These are phyloP conservation scores for Rotaria socialis DNA, from an alignment of 2,888 invertebrate genomes.

Conservation along the genomic window DNA sequence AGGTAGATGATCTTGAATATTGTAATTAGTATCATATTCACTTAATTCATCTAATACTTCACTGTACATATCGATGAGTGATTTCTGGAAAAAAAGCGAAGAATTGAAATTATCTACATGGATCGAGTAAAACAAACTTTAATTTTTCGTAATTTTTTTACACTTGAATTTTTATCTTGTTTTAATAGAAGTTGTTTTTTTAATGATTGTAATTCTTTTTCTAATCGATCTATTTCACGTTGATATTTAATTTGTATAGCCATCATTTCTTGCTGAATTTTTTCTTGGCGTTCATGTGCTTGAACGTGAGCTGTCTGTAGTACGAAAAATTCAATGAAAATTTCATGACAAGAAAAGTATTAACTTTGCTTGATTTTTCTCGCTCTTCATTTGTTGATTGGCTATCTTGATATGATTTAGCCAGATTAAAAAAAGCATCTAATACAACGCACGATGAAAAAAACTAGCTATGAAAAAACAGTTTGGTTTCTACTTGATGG, in stretches of 20 bases:
- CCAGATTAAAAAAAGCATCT: background rate
- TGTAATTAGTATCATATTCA: constrained; percentile 76
- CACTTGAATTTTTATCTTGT: constrained; percentile 53
- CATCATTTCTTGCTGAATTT: constrained; percentile 82
- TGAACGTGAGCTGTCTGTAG: background rate
- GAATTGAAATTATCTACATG: background rate
- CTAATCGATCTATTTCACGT: constrained; percentile 84
- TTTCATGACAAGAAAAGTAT: background rate
- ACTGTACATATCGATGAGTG: constrained; percentile 97
- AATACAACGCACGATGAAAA: background rate
- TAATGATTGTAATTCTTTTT: constrained; percentile 90
- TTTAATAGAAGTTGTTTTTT: constrained; percentile 71
- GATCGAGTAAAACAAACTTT: background rate
- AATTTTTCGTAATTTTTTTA: constrained; percentile 53
- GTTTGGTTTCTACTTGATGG: background rate
- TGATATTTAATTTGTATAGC: constrained; percentile 80
- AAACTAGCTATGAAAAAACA: background rate
- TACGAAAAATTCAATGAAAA: background rate
- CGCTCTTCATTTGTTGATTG: background rate
- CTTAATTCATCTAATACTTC: constrained; percentile 90
- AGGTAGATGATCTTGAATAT: constrained; percentile 88
- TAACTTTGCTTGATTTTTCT: background rate
- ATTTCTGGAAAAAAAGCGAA: constrained; percentile 66
- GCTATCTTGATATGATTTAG: background rate
- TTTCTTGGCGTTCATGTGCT: constrained; percentile 67